Conservation (phyloP, 2,888 invertebrate species). For the Physocephala rufipes region DNA sequence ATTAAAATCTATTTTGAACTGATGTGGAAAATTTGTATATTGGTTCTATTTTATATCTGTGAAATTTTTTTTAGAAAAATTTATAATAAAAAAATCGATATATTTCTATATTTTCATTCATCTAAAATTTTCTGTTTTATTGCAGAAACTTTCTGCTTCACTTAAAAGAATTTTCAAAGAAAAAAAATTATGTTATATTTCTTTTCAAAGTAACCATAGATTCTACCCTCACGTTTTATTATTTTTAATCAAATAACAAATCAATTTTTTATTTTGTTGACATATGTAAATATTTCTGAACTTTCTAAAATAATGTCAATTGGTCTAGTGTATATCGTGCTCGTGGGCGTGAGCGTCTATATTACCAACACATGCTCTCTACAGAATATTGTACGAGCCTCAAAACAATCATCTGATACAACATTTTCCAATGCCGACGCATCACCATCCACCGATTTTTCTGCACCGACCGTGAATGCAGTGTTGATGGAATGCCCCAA, state of each 20-base stretch:
- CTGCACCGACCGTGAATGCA: slow-evolving; percentile 47
- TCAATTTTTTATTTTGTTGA: slow-evolving; percentile 27
- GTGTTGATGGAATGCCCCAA: slow-evolving; percentile 49
- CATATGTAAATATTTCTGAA: slow-evolving; percentile 29
- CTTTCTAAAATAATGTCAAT: slow-evolving; percentile 37
- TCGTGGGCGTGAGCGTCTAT: slow-evolving; percentile 22
- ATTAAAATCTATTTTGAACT: too few relatives aligned
- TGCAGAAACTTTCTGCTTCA: too few relatives aligned
- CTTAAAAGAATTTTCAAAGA: too few relatives aligned
- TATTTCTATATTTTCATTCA: too few relatives aligned
- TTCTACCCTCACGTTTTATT: slow-evolving; percentile 23
- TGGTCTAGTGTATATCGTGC: slow-evolving; percentile 28
- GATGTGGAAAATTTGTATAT: too few relatives aligned
- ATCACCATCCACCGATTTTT: neutral
- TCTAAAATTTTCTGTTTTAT: too few relatives aligned
- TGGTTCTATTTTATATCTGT: too few relatives aligned
- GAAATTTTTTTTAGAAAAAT: too few relatives aligned
- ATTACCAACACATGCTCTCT: slow-evolving; percentile 22
- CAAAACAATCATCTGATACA: neutral
- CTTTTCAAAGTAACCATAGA: neutral
- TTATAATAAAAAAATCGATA: too few relatives aligned
- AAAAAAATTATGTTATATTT: neutral
- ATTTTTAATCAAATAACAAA: slow-evolving; percentile 12
- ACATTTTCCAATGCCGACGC: neutral
- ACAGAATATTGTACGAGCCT: slow-evolving; percentile 17